Evolutionary conservation across 2,797 vertebrate species (phyloP).

Genomic region (Acanthopagrus latus): DNA sequence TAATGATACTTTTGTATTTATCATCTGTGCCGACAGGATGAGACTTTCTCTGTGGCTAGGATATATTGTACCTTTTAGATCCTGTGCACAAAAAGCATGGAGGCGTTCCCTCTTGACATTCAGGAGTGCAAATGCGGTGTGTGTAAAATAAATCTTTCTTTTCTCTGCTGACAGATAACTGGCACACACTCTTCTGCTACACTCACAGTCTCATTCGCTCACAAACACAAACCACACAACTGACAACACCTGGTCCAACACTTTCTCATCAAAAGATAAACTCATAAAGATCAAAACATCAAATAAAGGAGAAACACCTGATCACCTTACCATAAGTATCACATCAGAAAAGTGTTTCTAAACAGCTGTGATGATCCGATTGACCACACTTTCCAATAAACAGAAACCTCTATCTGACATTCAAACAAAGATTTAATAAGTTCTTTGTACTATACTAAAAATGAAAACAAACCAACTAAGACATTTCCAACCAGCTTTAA

Average conservation of each 20-base stretch:
- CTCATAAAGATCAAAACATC: slow-evolving; percentile 37
- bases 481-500: slow-evolving; percentile 39
- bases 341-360: slow-evolving; percentile 25
- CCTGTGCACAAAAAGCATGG: slow-evolving; percentile 70
- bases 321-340: slow-evolving; percentile 20
- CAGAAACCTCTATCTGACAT: slow-evolving; percentile 16
- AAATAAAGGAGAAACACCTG: slow-evolving; percentile 47
- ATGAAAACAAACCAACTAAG: slow-evolving; percentile 41
- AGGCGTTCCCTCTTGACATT: slow-evolving; percentile 69
- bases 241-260: slow-evolving; percentile 37
- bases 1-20: slow-evolving; percentile 24
- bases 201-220: slow-evolving; percentile 34
- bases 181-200: slow-evolving; percentile 23
- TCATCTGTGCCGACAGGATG: slow-evolving; percentile 29
- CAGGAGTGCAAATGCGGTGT: slow-evolving; percentile 68
- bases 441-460: slow-evolving; percentile 24
- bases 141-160: slow-evolving; percentile 71
- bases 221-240: slow-evolving; percentile 32
- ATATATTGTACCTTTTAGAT: slow-evolving; percentile 50
- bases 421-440: slow-evolving; percentile 35
- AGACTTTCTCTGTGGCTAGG: slow-evolving; percentile 43
- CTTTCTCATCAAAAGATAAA: slow-evolving; percentile 43
- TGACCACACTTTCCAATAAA: slow-evolving; percentile 24
- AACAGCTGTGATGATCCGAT: slow-evolving; percentile 22
- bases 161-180: slow-evolving; percentile 59